These are phyloP conservation scores for Eulemur rufifrons DNA, from an alignment of 2,113 vertebrate genomes.

Conservation along the genomic window DNA sequence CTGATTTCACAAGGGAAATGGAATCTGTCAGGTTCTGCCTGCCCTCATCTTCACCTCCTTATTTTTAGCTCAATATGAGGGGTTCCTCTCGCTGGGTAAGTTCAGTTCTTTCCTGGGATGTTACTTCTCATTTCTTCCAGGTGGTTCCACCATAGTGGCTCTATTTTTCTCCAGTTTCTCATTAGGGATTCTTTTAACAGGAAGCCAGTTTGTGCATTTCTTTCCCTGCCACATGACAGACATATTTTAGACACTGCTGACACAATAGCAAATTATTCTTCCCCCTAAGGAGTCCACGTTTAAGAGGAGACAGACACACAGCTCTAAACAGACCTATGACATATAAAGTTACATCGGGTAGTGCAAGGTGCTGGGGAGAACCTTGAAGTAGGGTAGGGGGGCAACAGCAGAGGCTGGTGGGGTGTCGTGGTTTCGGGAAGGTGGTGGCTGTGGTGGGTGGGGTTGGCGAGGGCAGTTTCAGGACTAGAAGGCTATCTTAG, in stretches of 20 bases:
- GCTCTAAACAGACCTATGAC: background rate
- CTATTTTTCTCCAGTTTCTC: background rate
- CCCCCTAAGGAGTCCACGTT: background rate
- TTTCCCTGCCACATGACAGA: background rate
- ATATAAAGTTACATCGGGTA: background rate
- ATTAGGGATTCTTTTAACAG: background rate
- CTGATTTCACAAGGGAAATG: background rate
- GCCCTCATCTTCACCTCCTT: background rate
- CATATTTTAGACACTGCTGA: background rate
- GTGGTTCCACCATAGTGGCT: background rate
- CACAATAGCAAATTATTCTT: background rate
- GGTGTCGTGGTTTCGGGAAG: too few relatives aligned
- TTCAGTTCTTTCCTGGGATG: background rate
- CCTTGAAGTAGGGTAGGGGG: too few relatives aligned
- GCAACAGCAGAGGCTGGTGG: accelerated
- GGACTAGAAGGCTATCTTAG: background rate
- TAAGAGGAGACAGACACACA: background rate
- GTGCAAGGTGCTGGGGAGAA: background rate
- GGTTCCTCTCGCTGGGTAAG: background rate
- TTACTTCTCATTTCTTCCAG: background rate
- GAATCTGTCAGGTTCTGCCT: background rate
- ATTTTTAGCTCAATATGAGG: background rate
- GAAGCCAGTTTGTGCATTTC: background rate
- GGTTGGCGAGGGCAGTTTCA: background rate
- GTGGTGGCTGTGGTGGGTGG: too few relatives aligned